Evolutionary conservation across 2,888 invertebrate species (phyloP), one percentile per base, ranked within the genome.

Genomic region (Athalia cordata): DNA sequence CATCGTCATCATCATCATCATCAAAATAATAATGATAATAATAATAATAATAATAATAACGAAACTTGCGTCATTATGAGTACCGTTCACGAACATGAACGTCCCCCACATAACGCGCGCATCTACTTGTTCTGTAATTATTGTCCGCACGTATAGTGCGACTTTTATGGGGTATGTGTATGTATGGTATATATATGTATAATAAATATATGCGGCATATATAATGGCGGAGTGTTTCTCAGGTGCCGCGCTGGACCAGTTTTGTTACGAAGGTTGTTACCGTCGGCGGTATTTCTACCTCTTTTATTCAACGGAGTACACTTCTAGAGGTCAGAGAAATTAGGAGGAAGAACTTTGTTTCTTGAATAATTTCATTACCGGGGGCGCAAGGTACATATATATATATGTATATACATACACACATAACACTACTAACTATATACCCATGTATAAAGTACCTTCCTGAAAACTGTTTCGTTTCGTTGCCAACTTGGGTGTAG

Each of bases 281-380:
- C 29, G 29, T 29, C 29, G 29, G 29, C 29, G 29, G 29, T n/a
- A 45, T 9, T 47, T 64, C n/a, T n/a, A 64, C 64, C 64, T 45
- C 64, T 47, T 64, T 64, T 64, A 64, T 64, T 64, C 64, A 64
- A 29, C 47, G 7, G 15, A n/a, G 64, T 64, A 11, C 29, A 29
- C 8, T 64, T n/a, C 64, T 64, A 11, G 64, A 47, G 64, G 45
- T 64, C 64, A 64, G 64, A 43, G 6, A 47, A 64, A 64, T 29
- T 7, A 9, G 64, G 64, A 64, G 45, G 5, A 64, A 45, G 45
- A 64, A 45, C 11, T 64, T 45, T n/a, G 64, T 64, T 64, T 64
- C 64, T 64, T 64, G 64, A 43, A 64, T 64, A 64, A 64, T 64
- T 64, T 64, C 64, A 45, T 64, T 64, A 9, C n/a, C n/a, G 5